These are phyloP conservation scores for Diabrotica undecimpunctata DNA, from an alignment of 1,140 invertebrate genomes.

Conservation along the genomic window DNA sequence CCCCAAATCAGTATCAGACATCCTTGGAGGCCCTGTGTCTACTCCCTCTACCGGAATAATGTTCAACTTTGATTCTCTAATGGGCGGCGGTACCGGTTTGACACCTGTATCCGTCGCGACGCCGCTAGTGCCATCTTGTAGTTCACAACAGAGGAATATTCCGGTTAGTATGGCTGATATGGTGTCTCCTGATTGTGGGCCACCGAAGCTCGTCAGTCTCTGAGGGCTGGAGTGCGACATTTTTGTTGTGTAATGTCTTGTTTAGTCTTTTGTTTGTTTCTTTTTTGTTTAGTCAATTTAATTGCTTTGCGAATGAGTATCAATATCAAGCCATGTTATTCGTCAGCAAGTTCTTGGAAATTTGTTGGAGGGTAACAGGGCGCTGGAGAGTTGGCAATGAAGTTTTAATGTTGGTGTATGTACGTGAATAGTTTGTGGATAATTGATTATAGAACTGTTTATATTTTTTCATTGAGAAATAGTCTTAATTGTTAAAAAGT, in stretches of 20 bases:
- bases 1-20: slow-evolving; percentile 39
- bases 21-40: slow-evolving; percentile 73
- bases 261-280: slow-evolving; percentile 8
- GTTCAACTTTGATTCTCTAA: slow-evolving; percentile 88
- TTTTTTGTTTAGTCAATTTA: background rate
- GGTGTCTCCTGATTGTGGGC: slow-evolving; percentile 64
- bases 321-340: background rate
- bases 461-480: no score
- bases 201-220: slow-evolving; percentile 71
- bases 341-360: no score
- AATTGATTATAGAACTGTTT: no score
- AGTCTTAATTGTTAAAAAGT: no score
- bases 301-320: background rate
- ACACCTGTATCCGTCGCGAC: slow-evolving; percentile 78
- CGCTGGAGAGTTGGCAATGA: no score
- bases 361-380: no score
- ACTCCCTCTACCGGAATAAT: slow-evolving; percentile 83
- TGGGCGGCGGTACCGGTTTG: slow-evolving; percentile 87
- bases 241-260: slow-evolving; percentile 10
- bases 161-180: slow-evolving; percentile 57
- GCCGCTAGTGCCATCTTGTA: slow-evolving; percentile 64
- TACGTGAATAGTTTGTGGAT: no score
- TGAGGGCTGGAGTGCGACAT: slow-evolving; percentile 37
- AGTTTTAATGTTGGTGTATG: no score
- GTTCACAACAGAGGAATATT: slow-evolving; percentile 63